Percentiles rank a stretch among this genome's conserved stretches.
These are phyloP conservation scores for Polietes domitor DNA, from an alignment of 2,888 invertebrate genomes.

Conservation along the genomic window DNA sequence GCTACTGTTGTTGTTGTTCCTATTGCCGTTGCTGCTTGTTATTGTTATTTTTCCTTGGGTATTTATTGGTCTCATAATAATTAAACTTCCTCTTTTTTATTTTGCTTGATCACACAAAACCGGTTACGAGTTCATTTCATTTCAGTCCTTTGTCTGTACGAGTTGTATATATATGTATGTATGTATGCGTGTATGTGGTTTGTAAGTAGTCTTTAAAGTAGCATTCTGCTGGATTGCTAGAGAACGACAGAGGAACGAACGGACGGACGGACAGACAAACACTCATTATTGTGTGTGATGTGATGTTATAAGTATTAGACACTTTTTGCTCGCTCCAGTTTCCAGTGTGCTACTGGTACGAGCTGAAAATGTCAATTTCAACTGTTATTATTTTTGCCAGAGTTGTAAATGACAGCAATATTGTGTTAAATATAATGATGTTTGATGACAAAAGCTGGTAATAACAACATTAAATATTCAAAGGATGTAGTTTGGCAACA, in stretches of 20 bases:
- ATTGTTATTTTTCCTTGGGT: constrained; percentile 45
- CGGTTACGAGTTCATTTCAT: constrained; percentile 26
- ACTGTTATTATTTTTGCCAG: background rate
- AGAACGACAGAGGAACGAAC: too few relatives aligned
- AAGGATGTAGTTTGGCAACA: background rate
- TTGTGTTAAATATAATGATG: constrained; percentile 21
- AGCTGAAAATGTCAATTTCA: background rate
- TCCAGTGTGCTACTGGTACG: background rate
- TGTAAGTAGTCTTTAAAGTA: too few relatives aligned
- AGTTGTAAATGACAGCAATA: background rate
- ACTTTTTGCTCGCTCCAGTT: background rate
- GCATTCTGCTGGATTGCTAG: too few relatives aligned
- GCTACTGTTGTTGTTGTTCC: constrained; percentile 41
- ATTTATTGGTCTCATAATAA: constrained; percentile 68
- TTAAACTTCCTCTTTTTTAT: constrained; percentile 57
- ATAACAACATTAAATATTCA: constrained; percentile 25
- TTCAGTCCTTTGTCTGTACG: constrained; percentile 5
- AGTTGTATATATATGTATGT: too few relatives aligned
- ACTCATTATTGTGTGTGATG: background rate
- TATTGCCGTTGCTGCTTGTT: background rate
- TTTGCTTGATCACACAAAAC: background rate
- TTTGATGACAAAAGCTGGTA: background rate
- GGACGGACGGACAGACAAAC: background rate
- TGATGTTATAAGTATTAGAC: background rate
- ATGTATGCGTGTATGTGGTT: too few relatives aligned